Base-by-base conservation (phyloP, 2,797 vertebrate species). In the Bovichtus variegatus region DNA sequence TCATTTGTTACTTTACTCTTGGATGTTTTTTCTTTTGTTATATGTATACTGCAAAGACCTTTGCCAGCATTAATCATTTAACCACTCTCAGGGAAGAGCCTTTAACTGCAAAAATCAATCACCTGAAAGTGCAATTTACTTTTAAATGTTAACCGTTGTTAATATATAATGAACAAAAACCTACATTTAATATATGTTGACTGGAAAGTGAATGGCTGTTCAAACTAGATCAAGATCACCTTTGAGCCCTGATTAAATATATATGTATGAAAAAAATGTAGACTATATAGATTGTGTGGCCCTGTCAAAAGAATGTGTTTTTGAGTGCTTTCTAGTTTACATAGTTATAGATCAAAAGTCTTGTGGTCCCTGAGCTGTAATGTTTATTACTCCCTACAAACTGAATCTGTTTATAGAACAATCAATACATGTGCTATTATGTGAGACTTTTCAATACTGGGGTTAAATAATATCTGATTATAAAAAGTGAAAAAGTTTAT, bases 31-130 rank as follows among this genome's bases (percentile, higher is more conserved):
- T 18, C 21, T 63, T 43, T 65, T 44, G 49, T 68, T 63, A 53
- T 0, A 59, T 53, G 40, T 41, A 40, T 49, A 31, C 51, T 15
- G 23, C 60, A 59, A n/a, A 59, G 59, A 29, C 21, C 18, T 50
- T n/a, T n/a, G 3, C 27, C 18, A 38, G 7, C 21, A 58, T 47
- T 46, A 18, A 53, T 51, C 15, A 74, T 70, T 29, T 25, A 40
- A 6, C 3, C 8, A 0, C 54, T 57, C 25, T 34, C 6, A 31
- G n/a, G n/a, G n/a, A n/a, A n/a, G 74, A 57, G 43, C 31, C 19
- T 67, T 61, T 78, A 67, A 61, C 54, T 51, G 47, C 25, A 61
- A 57, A 69, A 49, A 60, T 40, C 40, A 73, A 68, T 67, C 18
- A 5, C 9, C 40, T 21, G 44, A 60, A 59, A 51, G 13, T 47